Conservation (phyloP, 2,888 invertebrate species). For the Sussaba pulchella region DNA sequence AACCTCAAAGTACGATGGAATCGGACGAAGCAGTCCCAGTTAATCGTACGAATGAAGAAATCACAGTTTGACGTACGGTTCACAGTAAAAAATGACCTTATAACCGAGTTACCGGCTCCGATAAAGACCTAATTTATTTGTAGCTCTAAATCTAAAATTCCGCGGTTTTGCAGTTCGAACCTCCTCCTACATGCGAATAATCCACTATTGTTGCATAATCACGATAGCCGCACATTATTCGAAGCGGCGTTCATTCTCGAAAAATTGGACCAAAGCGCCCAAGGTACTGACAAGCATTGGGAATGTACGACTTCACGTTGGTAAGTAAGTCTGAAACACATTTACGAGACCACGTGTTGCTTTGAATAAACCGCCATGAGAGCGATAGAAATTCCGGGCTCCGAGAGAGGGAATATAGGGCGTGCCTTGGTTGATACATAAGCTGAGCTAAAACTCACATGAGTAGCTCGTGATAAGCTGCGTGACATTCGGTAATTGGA, state of each 20-base stretch:
- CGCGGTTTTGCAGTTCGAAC: not conserved
- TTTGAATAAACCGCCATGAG: too few relatives aligned
- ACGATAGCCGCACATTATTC: not conserved
- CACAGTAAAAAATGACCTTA: not conserved
- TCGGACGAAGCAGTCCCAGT: too few relatives aligned
- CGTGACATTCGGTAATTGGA: too few relatives aligned
- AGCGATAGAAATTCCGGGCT: too few relatives aligned
- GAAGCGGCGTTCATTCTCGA: not conserved
- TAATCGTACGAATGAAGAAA: not conserved
- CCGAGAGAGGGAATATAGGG: too few relatives aligned
- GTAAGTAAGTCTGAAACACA: too few relatives aligned
- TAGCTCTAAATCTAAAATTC: not conserved
- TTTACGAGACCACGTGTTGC: too few relatives aligned
- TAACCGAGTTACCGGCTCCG: not conserved
- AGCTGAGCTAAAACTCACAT: too few relatives aligned
- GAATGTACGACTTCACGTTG: conserved; percentile 17
- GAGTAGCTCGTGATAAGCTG: too few relatives aligned
- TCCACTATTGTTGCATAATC: not conserved
- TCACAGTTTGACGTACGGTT: not conserved
- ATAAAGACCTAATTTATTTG: not conserved
- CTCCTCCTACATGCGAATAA: not conserved
- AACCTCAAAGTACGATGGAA: not conserved
- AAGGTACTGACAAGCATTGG: not conserved
- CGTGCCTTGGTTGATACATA: too few relatives aligned
- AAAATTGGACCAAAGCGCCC: not conserved